phyloP scores from a whole-genome alignment of 2,113 vertebrate genomes.

The Aptenodytes patagonicus region DNA sequence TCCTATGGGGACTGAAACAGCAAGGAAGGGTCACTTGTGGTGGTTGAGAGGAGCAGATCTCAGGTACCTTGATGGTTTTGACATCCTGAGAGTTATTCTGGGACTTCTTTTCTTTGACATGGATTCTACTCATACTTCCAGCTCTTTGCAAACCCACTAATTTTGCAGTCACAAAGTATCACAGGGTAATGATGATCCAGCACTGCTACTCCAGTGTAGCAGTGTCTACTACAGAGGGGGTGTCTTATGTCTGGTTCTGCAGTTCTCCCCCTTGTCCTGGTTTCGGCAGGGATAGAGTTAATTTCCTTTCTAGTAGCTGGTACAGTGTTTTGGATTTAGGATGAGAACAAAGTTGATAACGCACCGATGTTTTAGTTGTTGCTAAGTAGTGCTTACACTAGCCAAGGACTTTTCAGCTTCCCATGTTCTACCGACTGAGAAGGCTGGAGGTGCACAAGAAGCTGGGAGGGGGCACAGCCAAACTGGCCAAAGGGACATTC shows the following conservation, averaged over 20 bases:
- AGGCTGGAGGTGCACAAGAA: too few species aligned
- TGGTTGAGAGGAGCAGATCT: background rate
- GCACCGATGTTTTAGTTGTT: too few species aligned
- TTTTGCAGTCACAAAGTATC: background rate
- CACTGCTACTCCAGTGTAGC: background rate
- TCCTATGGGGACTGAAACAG: background rate
- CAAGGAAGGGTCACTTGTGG: background rate
- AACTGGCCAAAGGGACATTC: too few species aligned
- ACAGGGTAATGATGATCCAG: background rate
- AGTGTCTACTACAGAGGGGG: background rate
- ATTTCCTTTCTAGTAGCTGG: too few species aligned
- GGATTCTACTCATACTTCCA: background rate
- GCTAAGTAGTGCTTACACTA: too few species aligned
- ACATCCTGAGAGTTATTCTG: background rate
- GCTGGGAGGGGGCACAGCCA: too few species aligned
- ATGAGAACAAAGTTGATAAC: too few species aligned
- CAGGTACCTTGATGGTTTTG: background rate
- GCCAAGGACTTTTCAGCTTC: too few species aligned
- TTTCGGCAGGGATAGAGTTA: too few species aligned
- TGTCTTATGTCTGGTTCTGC: background rate
- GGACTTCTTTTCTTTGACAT: background rate
- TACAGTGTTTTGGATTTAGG: too few species aligned
- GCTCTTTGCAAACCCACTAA: background rate
- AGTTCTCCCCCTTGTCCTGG: background rate
- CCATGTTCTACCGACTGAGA: too few species aligned